Base-by-base conservation (phyloP, 2,888 invertebrate species). In the Dascillus cervinus region DNA sequence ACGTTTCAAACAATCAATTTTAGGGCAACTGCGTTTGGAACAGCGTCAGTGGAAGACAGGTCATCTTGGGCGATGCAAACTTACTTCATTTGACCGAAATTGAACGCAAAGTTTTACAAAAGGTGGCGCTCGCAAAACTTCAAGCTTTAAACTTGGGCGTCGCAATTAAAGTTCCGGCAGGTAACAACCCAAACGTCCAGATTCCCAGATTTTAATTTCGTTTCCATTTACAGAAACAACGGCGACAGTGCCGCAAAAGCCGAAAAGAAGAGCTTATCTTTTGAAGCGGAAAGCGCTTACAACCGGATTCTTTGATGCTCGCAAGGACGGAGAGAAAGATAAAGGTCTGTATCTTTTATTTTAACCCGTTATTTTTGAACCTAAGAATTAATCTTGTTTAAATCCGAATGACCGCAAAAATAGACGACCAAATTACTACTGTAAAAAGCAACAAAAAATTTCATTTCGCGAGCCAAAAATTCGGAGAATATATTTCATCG, bases 251-350 rank as follows among this genome's bases (percentile, higher is more conserved):
- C 72, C 72, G 41, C 73, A 70, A 28, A 84, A 82, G 53, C 80
- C 82, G 1, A 90, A 90, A 64, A 71, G 87, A 42, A 72, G 84
- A 39, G 78, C 86, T 1, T 77, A 88, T 58, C 70, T 88, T 39
- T 70, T 91, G 44, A 92, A 90, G 64, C 74, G 86, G 59, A 88
- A 90, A 59, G 88, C 91, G 1, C 73, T 89, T 33, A 91, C 92
- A 21, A 89, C 89, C 0, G 81, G 87, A 34, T 82, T 89, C 66
- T 87, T 89, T 59, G 88, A 88, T 61, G 70, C 79, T 41, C 73
- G 78, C 46, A 76, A 74, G 47, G 83, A 82, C 37, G 42, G 47
- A 12, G 84, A 83, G 50, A 71, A 72, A 49, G 82, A 79, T 45
- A 81, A 80, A 66, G 77, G 78, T 76, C 44, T n/a, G n/a, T n/a